Evolutionary conservation across 1,140 invertebrate species (phyloP).

Genomic region (Archivesica marissinica): DNA sequence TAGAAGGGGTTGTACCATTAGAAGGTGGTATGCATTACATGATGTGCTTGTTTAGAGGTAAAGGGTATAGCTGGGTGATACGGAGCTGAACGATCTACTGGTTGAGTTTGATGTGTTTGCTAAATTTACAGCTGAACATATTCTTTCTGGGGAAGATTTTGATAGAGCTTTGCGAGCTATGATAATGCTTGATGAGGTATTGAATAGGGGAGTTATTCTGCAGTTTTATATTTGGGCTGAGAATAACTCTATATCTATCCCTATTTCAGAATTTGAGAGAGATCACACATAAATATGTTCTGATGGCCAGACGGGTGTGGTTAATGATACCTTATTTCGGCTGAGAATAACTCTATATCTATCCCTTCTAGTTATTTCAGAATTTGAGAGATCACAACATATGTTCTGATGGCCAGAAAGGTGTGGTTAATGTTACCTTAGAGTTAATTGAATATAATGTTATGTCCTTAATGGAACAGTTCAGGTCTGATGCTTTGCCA

Average conservation of each 20-base stretch:
- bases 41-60: conserved; percentile 3
- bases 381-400: background rate
- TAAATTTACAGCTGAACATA: conserved; percentile 14
- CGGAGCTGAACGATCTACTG: background rate
- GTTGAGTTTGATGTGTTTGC: conserved; percentile 30
- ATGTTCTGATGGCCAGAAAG: background rate
- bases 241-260: background rate
- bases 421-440: background rate
- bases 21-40: conserved; percentile 27
- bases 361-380: background rate
- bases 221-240: conserved; percentile 23
- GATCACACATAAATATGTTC: too few relatives aligned
- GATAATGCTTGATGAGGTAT: conserved; percentile 32
- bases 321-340: too few relatives aligned
- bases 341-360: background rate
- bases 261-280: background rate
- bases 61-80: conserved; percentile 24
- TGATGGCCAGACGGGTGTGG: too few relatives aligned
- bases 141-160: conserved; percentile 52
- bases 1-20: conserved; percentile 7
- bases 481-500: conserved; percentile 5
- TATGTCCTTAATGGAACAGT: background rate
- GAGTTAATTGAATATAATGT: background rate
- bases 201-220: conserved; percentile 20
- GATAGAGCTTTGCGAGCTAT: conserved; percentile 22